Base-by-base conservation (phyloP, 2,797 vertebrate genomes). In the Epinephelus malabaricus region DNA sequence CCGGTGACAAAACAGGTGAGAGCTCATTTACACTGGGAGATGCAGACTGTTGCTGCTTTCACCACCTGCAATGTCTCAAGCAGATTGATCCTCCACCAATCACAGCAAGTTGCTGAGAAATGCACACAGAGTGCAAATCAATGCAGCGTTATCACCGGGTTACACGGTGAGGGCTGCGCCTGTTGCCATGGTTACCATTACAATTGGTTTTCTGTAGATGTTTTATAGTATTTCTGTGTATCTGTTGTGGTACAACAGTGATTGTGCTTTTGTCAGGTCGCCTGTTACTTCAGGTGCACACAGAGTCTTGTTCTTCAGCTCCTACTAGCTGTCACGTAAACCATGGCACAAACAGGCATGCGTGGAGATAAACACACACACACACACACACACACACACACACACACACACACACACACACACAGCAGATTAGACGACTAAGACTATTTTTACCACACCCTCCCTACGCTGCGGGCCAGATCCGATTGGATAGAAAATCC, bases 381-480 rank as follows among this genome's bases (percentile, higher is more conserved):
- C 46, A 38, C 66, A 74, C 68, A 62, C 54, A 54, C 54, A 15
- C 82, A 65, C 78, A 73, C 78, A 85, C 76, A 78, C 69, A 68
- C 51, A 79, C 69, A 64, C 51, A 53, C 53, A 30, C 83, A 64
- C 74, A 18, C n/a, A 67, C 78, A 73, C 78, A 85, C 77, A 78
- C 69, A 68, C 51, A 79, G 69, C 76, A 94, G 94, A 95, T 95
- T 95, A 95, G 86, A 88, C 58, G 30, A 84, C 74, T 84, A 84
- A 59, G 94, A 91, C 93, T 95, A 95, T 96, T 94, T 95, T 94
- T 96, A 95, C 91, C 92, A 86, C 89, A 81, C 88, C 89, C 92
- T 84, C 66, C 84, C 88, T 66, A 61, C 79, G 27, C 86, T 83
- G 91, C 63, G 64, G 86, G 84, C 78, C 79, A 93, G 94, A 95